Evolutionary conservation across 2,888 invertebrate genomes (phyloP).

Genomic region (Drosophila macrothrix): DNA sequence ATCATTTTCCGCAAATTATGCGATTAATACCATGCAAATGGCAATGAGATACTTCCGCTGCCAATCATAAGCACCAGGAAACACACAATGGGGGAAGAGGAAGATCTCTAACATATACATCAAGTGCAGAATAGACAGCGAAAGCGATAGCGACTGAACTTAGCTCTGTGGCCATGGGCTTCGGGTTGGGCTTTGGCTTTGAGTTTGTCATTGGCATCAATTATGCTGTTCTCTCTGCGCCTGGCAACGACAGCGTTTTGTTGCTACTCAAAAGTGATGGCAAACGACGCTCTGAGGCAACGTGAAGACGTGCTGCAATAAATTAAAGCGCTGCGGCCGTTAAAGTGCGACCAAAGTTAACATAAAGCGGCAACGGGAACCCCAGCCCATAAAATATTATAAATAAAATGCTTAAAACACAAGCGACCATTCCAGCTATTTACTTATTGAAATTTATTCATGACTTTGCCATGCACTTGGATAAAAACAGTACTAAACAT

Average conservation of each 20-base stretch:
- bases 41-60: slow-evolving; percentile 52
- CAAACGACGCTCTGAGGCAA: slow-evolving; percentile 52
- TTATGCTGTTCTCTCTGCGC: slow-evolving; percentile 48
- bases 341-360: slow-evolving; percentile 46
- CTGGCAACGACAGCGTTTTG: slow-evolving; percentile 51
- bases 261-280: slow-evolving; percentile 56
- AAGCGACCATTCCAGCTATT: slow-evolving; percentile 16
- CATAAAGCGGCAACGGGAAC: slow-evolving; percentile 41
- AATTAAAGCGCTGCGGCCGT: slow-evolving; percentile 61
- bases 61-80: slow-evolving; percentile 7
- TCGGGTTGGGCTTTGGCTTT: background rate
- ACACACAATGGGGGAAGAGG: background rate
- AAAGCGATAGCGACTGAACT: background rate
- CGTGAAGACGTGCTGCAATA: slow-evolving; percentile 55
- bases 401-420: slow-evolving; percentile 47
- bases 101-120: slow-evolving; percentile 31
- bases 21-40: slow-evolving; percentile 58
- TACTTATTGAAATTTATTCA: slow-evolving; percentile 72
- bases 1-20: slow-evolving; percentile 49
- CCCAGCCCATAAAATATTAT: slow-evolving; percentile 41
- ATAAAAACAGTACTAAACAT: slow-evolving; percentile 17
- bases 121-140: slow-evolving; percentile 22
- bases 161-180: background rate
- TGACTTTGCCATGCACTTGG: slow-evolving; percentile 45
- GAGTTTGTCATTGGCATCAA: slow-evolving; percentile 59